A percentile compares a stretch with the other conserved stretches of the same genome.
These are phyloP conservation scores for Pimephales promelas DNA, from an alignment of 2,113 vertebrate genomes.

Conservation along the genomic window DNA sequence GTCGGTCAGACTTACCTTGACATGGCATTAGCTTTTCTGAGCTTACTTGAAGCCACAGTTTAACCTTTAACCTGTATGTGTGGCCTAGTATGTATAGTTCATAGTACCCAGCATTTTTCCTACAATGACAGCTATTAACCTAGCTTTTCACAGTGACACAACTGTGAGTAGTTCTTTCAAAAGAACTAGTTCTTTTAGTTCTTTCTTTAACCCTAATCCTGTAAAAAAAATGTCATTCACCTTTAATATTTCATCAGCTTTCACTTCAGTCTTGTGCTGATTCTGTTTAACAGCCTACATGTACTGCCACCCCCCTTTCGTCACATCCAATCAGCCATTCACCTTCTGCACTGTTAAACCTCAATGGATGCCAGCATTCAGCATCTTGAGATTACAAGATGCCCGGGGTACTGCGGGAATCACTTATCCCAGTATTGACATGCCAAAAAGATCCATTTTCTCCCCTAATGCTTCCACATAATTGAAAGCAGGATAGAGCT, in stretches of 20 bases:
- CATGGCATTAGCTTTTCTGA: background rate
- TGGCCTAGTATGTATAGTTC: background rate
- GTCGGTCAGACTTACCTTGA: conserved; percentile 68
- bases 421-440: conserved; percentile 49
- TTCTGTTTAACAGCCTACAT: background rate
- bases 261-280: background rate
- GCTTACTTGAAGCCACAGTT: background rate
- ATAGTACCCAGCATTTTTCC: background rate
- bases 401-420: conserved; percentile 54
- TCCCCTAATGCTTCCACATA: conserved; percentile 50
- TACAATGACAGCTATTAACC: background rate
- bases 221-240: background rate
- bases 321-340: conserved; percentile 32
- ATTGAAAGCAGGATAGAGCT: conserved; percentile 48
- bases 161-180: too few relatives aligned
- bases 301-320: background rate
- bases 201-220: background rate
- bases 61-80: background rate
- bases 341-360: conserved; percentile 71
- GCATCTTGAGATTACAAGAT: conserved; percentile 18
- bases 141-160: background rate
- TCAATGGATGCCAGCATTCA: conserved; percentile 56
- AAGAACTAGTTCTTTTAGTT: too few relatives aligned
- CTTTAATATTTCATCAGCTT: background rate
- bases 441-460: conserved; percentile 48